A percentile compares a stretch with the other conserved stretches of the same genome.
Evolutionary conservation across 2,113 vertebrate genomes (phyloP).

Genomic region (Gymnocephalus cernua): DNA sequence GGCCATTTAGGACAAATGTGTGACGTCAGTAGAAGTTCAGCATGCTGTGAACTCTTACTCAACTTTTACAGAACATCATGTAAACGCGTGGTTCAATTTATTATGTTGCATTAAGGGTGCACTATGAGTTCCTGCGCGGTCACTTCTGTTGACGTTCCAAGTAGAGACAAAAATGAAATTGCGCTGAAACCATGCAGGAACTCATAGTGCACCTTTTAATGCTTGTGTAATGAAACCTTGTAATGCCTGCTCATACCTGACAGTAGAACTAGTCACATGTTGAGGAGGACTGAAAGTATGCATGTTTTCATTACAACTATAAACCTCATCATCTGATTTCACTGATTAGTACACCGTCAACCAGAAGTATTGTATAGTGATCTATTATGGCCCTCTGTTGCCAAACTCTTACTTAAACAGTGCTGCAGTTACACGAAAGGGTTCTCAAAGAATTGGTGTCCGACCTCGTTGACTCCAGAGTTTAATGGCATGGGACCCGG

Average conservation of each 20-base stretch:
- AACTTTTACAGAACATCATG: not conserved
- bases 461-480: not conserved
- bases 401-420: not conserved
- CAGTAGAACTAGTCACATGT: not conserved
- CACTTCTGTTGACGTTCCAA: too few relatives aligned
- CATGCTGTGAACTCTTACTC: not conserved
- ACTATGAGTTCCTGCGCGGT: too few relatives aligned
- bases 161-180: too few relatives aligned
- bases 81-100: not conserved
- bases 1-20: not conserved
- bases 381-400: not conserved
- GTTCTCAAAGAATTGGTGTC: not conserved
- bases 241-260: not conserved
- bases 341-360: not conserved
- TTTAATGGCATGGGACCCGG: not conserved
- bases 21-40: not conserved
- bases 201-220: too few relatives aligned
- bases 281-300: not conserved
- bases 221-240: not conserved
- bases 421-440: not conserved
- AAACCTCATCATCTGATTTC: not conserved
- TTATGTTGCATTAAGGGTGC: not conserved
- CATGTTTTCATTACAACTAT: not conserved
- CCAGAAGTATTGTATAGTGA: not conserved
- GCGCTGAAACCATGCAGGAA: too few relatives aligned